phyloP scores from a whole-genome alignment of 2,888 invertebrate species.

The Tiphia femorata region DNA sequence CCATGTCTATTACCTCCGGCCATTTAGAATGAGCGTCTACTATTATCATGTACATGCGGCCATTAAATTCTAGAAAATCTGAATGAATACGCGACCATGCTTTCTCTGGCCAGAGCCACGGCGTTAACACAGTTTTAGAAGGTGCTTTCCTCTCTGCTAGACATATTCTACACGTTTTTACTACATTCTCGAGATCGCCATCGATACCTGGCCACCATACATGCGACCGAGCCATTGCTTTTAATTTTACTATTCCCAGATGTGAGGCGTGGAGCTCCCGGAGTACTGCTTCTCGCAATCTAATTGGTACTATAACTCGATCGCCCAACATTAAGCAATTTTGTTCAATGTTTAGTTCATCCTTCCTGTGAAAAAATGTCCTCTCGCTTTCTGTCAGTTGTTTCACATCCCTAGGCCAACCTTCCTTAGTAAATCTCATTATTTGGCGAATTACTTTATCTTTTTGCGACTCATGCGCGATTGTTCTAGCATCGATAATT shows the following conservation, averaged over 20 bases:
- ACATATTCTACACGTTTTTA: conserved; percentile 6
- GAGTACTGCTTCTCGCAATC: background rate
- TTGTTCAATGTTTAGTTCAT: conserved; percentile 21
- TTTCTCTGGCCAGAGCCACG: conserved; percentile 33
- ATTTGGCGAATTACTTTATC: conserved; percentile 15
- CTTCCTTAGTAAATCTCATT: conserved; percentile 18
- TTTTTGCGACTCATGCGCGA: conserved; percentile 9
- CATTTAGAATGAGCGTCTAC: conserved; percentile 45
- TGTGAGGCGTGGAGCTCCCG: conserved; percentile 10
- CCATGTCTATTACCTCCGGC: conserved; percentile 37
- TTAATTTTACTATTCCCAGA: conserved; percentile 20
- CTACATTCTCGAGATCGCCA: conserved; percentile 7
- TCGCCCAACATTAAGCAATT: conserved; percentile 5
- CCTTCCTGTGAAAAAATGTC: conserved; percentile 11
- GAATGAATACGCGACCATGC: conserved; percentile 39
- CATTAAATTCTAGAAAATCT: conserved; percentile 36
- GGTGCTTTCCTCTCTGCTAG: conserved; percentile 2
- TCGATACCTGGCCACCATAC: conserved; percentile 23
- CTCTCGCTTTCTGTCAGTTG: background rate
- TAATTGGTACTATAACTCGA: background rate
- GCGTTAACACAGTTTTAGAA: conserved; percentile 22
- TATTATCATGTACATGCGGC: conserved; percentile 38
- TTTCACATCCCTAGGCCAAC: conserved; percentile 19
- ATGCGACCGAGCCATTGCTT: conserved; percentile 15
- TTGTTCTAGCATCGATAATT: background rate